These are phyloP conservation scores for Oreochromis aureus DNA, from an alignment of 2,113 vertebrate genomes.

Conservation along the genomic window DNA sequence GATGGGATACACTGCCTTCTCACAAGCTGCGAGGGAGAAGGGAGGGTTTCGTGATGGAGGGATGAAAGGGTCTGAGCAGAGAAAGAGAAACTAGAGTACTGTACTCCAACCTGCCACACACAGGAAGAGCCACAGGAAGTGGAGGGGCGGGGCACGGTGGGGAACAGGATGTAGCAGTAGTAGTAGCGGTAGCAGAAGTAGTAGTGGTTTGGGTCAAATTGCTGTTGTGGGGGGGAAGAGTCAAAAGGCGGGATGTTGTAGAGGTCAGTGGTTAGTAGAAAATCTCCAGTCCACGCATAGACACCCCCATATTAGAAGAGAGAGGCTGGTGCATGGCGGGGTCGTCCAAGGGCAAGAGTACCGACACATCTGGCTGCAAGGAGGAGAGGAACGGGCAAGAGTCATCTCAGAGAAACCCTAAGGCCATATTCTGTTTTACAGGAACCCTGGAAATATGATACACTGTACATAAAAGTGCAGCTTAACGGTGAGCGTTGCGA, in stretches of 20 bases:
- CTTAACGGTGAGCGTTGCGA: neutral
- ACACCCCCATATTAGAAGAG: slow-evolving; percentile 79
- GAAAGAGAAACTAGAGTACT: slow-evolving; percentile 50
- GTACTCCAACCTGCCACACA: slow-evolving; percentile 73
- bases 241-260: slow-evolving; percentile 60
- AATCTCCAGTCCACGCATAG: slow-evolving; percentile 79
- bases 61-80: slow-evolving; percentile 54
- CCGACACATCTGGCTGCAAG: slow-evolving; percentile 78
- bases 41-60: slow-evolving; percentile 12
- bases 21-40: slow-evolving; percentile 50
- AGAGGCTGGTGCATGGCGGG: slow-evolving; percentile 77
- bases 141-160: slow-evolving; percentile 53
- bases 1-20: slow-evolving; percentile 67
- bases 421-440: neutral
- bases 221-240: slow-evolving; percentile 44
- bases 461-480: neutral
- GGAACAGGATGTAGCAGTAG: slow-evolving; percentile 59
- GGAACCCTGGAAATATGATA: neutral
- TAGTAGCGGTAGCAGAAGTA: slow-evolving; percentile 52
- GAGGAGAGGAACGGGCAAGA: slow-evolving; percentile 69
- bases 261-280: slow-evolving; percentile 78
- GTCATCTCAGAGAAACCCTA: slow-evolving; percentile 49
- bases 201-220: slow-evolving; percentile 54
- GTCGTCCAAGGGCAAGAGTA: slow-evolving; percentile 79
- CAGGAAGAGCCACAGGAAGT: slow-evolving; percentile 71